phyloP scores from a whole-genome alignment of 2,113 vertebrate species.

The Halcyon malimbica region DNA sequence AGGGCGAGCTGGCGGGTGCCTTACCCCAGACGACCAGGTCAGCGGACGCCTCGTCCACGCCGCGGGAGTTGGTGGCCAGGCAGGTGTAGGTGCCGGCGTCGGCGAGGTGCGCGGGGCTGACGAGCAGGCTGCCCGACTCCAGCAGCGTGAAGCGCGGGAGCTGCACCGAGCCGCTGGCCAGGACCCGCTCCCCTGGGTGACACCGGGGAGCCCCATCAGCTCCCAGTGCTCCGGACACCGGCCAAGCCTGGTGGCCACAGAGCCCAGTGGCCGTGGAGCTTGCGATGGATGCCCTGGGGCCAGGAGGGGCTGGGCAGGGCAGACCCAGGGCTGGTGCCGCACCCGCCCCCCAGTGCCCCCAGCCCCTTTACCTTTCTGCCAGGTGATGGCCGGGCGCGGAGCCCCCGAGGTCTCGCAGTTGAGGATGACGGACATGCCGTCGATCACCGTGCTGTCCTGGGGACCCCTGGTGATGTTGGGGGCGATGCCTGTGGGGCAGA shows the following conservation, averaged over 20 bases:
- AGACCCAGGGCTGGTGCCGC: not conserved
- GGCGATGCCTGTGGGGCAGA: constrained; percentile 84
- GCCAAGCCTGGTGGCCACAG: not conserved
- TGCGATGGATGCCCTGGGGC: not conserved
- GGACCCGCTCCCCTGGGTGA: constrained; percentile 85
- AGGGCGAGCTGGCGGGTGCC: not conserved
- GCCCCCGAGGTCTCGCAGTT: constrained; percentile 96
- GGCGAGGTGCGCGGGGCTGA: constrained; percentile 89
- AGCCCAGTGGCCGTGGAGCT: rapidly evolving
- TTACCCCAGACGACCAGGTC: constrained; percentile 96
- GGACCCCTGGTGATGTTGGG: constrained; percentile 97
- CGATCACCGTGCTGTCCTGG: constrained; percentile 95
- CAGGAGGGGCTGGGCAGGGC: not conserved
- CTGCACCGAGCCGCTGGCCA: constrained; percentile 95
- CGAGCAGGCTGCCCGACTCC: constrained; percentile 92
- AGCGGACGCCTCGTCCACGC: constrained; percentile 90
- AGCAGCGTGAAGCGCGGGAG: constrained; percentile 92
- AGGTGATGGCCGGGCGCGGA: constrained; percentile 93
- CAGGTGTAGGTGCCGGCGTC: constrained; percentile 93
- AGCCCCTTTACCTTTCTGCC: constrained; percentile 90
- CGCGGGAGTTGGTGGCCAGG: constrained; percentile 94
- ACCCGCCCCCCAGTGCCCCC: rapidly evolving
- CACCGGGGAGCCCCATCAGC: rapidly evolving
- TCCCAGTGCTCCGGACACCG: rapidly evolving
- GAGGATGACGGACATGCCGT: constrained; percentile 91